Conservation (phyloP, 2,113 vertebrate genomes). For the Merops nubicus region DNA sequence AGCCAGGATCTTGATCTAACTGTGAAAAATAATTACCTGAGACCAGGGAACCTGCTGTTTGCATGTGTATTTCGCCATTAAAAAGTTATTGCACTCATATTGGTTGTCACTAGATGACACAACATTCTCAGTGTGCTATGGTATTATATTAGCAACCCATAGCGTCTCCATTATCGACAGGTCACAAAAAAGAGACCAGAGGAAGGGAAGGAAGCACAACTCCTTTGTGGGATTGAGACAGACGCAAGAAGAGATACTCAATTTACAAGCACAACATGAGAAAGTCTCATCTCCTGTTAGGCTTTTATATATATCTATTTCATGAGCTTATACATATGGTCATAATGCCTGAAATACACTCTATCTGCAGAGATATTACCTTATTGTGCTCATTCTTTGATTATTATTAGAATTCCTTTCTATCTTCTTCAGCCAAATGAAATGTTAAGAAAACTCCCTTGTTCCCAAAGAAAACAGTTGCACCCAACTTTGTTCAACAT, state of each 20-base stretch:
- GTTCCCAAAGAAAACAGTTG: neutral
- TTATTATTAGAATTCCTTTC: neutral
- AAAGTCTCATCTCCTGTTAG: neutral
- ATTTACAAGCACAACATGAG: neutral
- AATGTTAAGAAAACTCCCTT: neutral
- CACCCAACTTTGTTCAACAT: neutral
- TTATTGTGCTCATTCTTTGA: neutral
- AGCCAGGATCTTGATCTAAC: neutral
- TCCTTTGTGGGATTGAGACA: neutral
- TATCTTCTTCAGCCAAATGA: neutral
- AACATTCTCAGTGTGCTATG: neutral
- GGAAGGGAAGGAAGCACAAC: neutral
- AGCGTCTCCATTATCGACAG: neutral
- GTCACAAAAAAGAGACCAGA: neutral
- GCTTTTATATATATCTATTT: neutral
- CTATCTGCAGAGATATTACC: neutral
- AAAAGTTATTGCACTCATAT: neutral
- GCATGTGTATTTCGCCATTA: conserved; percentile 2
- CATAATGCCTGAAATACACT: neutral
- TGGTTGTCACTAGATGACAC: neutral
- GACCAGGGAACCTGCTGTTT: neutral
- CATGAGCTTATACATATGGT: neutral
- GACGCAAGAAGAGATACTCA: neutral
- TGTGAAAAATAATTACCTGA: conserved; percentile 8
- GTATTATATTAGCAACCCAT: neutral